Evolutionary conservation across 2,113 vertebrate genomes (phyloP).

Genomic region (Pipa parva): DNA sequence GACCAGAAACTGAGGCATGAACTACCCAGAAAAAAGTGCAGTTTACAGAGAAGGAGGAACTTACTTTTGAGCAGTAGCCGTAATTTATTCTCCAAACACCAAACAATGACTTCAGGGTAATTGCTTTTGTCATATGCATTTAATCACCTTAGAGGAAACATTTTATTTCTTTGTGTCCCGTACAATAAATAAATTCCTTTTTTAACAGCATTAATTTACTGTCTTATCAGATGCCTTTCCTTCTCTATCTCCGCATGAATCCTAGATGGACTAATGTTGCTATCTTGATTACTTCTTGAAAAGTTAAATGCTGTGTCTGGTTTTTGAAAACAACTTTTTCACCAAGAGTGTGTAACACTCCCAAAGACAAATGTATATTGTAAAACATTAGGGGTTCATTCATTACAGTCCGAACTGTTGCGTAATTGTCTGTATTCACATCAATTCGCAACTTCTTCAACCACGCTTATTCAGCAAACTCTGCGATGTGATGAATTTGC

Average conservation of each 20-base stretch:
- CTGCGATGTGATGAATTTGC: no score
- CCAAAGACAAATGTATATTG: no score
- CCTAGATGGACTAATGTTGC: conserved; percentile 8
- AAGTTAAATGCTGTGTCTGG: not conserved
- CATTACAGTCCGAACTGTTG: no score
- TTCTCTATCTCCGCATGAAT: conserved; percentile 6
- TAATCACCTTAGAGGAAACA: conserved; percentile 32
- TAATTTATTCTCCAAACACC: not conserved
- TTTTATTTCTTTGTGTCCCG: conserved; percentile 28
- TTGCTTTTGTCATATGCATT: conserved; percentile 28
- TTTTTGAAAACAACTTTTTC: not conserved
- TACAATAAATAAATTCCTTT: conserved; percentile 19
- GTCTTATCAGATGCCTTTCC: conserved; percentile 19
- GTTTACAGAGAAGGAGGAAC: no score
- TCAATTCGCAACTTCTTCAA: no score
- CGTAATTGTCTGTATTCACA: no score
- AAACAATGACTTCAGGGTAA: conserved; percentile 22
- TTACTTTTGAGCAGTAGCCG: no score
- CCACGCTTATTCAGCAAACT: no score
- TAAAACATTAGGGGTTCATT: no score
- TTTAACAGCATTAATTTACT: conserved; percentile 13
- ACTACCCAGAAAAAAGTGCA: no score
- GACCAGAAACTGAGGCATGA: no score
- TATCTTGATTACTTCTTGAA: conserved; percentile 23
- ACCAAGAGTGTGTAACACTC: no score